Evolutionary conservation across 2,113 vertebrate genomes (phyloP), one percentile per base, ranked within the genome.

Genomic region (Panthera tigris): DNA sequence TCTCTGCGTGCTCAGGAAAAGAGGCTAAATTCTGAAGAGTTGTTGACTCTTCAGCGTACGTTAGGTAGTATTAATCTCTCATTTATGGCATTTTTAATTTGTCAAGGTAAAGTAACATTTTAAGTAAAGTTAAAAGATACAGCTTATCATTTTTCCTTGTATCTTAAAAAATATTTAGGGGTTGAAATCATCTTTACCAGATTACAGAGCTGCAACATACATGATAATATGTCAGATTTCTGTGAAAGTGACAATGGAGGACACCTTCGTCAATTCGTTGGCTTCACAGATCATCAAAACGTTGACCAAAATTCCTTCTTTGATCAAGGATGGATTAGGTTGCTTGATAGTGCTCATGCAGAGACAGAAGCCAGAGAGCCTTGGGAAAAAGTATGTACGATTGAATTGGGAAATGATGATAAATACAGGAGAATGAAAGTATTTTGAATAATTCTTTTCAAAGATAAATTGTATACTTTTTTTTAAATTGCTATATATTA

Each of bases 221-320:
- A 99, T 99, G 99, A 99, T 99, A 33, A 99, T 99, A 89, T 99
- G 99, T 96, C 99, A 99, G 98, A 98, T 99, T 94, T 99, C 99
- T 1, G 99, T 99, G 91, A 99, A 99, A 98, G 99, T 99, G 89
- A 98, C 98, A 36, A 98, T 99, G 99, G 99, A 99, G 96, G 92
- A 97, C 1, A 94, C 98, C 4, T 98, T 99, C 95, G 98, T 99
- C 16, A 98, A 99, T 97, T 98, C 99, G 1, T 98, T 99, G 93
- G 99, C 99, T 9, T 97, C 98, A 5, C 99, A 99, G 81, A 96
- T 99, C 97, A 98, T 99, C 99, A 99, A 97, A 98, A 99, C 99
- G 2, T 97, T 99, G 88, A 89, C 96, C 45, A 99, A 98, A 96
- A 98, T 97, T 14, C 99, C 99, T 0, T 97, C 98, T 25, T 97